These are phyloP conservation scores for Erithacus rubecula DNA, from an alignment of 2,797 vertebrate genomes.

Conservation along the genomic window DNA sequence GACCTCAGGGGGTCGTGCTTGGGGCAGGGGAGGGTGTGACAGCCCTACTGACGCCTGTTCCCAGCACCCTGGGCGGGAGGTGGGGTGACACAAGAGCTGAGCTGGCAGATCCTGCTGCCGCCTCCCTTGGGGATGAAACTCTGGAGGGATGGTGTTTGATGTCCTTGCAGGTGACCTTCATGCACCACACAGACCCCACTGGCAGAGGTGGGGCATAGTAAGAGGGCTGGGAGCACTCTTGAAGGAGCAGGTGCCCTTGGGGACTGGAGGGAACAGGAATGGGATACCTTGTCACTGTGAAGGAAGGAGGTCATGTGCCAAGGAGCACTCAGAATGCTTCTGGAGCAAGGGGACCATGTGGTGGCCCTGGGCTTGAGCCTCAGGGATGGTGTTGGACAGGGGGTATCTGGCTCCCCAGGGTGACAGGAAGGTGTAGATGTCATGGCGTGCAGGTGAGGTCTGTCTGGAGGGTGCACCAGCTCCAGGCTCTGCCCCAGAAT, in stretches of 20 bases:
- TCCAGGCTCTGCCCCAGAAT: background rate
- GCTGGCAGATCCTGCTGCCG: background rate
- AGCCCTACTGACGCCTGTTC: rapidly evolving
- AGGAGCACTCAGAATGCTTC: background rate
- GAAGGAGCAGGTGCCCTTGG: background rate
- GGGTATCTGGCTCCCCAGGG: rapidly evolving
- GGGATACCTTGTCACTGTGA: background rate
- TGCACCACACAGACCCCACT: rapidly evolving
- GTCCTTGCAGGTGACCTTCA: rapidly evolving
- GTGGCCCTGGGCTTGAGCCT: rapidly evolving
- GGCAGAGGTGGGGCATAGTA: background rate
- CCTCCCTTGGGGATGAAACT: rapidly evolving
- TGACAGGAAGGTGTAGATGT: background rate
- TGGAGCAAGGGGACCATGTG: rapidly evolving
- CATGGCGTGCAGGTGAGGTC: rapidly evolving
- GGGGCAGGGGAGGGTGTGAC: background rate
- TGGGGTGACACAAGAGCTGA: background rate
- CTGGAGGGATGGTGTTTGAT: background rate
- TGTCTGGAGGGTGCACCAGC: background rate
- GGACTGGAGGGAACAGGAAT: background rate
- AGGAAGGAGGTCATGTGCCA: rapidly evolving
- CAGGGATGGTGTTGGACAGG: background rate
- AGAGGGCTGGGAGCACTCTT: background rate
- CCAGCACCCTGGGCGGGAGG: rapidly evolving
- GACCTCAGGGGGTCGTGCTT: rapidly evolving